These are phyloP conservation scores for Caenorhabditis inopinata DNA, from an alignment of 1,140 invertebrate species.

Conservation along the genomic window DNA sequence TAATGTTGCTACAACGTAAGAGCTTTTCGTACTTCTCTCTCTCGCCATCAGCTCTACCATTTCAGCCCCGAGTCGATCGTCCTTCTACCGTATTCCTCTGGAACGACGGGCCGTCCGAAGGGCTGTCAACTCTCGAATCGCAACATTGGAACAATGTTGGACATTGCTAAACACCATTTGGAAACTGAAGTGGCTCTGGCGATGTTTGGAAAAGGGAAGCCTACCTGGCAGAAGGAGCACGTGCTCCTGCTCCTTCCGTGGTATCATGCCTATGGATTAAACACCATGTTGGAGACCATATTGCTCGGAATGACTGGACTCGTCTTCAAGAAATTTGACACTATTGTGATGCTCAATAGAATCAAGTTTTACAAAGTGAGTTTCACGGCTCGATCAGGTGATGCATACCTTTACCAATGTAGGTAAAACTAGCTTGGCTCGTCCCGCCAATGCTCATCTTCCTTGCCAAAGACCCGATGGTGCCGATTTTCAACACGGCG, in stretches of 20 bases:
- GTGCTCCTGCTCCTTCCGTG: conserved; percentile 45
- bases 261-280: conserved; percentile 49
- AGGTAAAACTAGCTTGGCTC: conserved; percentile 65
- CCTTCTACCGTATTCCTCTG: conserved; percentile 53
- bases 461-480: conserved; percentile 72
- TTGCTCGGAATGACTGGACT: conserved; percentile 30
- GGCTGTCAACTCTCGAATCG: conserved; percentile 69
- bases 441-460: conserved; percentile 74
- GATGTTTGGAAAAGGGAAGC: conserved; percentile 1
- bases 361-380: conserved; percentile 50
- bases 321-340: conserved; percentile 41
- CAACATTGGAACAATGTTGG: conserved; percentile 71
- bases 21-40: neutral
- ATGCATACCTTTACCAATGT: no score
- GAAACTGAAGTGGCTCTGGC: neutral
- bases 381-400: no score
- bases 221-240: conserved; percentile 30
- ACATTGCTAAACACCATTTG: conserved; percentile 12
- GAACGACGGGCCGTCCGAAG: conserved; percentile 70
- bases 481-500: conserved; percentile 72
- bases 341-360: conserved; percentile 24
- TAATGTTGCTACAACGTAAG: neutral
- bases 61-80: conserved; percentile 3
- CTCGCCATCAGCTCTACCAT: no score
- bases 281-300: conserved; percentile 13